Evolutionary conservation across 2,888 invertebrate genomes (phyloP).

Genomic region (Hyposoter dolosus): DNA sequence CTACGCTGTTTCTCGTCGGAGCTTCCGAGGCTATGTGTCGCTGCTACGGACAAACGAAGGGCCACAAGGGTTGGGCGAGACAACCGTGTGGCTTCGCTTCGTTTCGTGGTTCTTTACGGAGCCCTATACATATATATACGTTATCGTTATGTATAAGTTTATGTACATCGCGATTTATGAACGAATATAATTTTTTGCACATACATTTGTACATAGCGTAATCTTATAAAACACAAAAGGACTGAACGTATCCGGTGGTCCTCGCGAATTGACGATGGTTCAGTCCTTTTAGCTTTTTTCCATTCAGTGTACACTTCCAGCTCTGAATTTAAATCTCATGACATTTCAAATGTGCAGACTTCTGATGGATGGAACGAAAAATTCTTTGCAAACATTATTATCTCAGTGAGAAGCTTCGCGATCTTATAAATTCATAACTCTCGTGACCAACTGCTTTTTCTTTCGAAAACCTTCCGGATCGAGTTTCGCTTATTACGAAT

Average conservation of each 20-base stretch:
- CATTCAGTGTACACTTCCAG: neutral
- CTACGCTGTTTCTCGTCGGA: slow-evolving; percentile 42
- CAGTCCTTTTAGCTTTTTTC: neutral
- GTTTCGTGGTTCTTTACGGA: slow-evolving; percentile 39
- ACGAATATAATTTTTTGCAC: neutral
- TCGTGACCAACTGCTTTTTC: neutral
- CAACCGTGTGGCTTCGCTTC: slow-evolving; percentile 49
- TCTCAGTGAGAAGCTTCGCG: neutral
- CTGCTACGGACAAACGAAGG: slow-evolving; percentile 63
- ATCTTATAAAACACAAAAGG: neutral
- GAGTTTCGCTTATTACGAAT: neutral
- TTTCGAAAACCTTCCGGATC: neutral
- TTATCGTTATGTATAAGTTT: neutral
- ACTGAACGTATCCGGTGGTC: neutral
- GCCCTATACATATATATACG: slow-evolving; percentile 7
- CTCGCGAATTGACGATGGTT: neutral
- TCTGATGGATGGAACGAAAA: neutral
- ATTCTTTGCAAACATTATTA: neutral
- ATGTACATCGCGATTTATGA: neutral
- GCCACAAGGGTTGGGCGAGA: slow-evolving; percentile 57
- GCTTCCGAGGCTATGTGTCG: slow-evolving; percentile 41
- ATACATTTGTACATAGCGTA: slow-evolving; percentile 6
- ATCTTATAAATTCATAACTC: neutral
- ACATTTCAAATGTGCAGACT: neutral
- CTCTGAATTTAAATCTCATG: neutral